These are phyloP conservation scores for Turdus rufiventris DNA, from an alignment of 2,113 vertebrate species.

Conservation along the genomic window DNA sequence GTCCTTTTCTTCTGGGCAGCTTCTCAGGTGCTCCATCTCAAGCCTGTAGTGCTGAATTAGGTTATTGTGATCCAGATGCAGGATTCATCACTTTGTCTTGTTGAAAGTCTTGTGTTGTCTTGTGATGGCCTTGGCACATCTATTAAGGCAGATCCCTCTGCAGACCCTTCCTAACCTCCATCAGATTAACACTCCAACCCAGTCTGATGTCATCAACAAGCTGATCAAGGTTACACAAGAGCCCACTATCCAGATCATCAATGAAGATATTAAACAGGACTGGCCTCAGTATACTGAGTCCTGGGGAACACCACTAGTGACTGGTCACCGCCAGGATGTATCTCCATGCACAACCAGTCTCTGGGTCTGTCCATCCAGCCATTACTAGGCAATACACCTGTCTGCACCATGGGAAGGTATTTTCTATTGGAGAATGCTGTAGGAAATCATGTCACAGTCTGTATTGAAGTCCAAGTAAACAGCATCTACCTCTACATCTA, in stretches of 20 bases:
- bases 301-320: neutral
- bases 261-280: neutral
- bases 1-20: neutral
- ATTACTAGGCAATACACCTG: neutral
- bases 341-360: neutral
- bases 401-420: neutral
- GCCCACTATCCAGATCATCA: neutral
- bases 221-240: neutral
- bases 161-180: neutral
- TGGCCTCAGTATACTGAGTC: neutral
- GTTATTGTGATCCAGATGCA: neutral
- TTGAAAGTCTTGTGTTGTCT: neutral
- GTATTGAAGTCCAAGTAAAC: neutral
- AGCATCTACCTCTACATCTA: neutral
- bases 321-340: no score
- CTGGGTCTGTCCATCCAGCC: neutral
- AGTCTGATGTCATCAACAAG: neutral
- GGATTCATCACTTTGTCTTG: rapidly evolving
- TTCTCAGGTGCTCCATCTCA: neutral
- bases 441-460: neutral
- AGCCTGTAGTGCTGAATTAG: neutral
- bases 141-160: neutral
- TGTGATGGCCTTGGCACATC: neutral
- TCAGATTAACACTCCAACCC: neutral
- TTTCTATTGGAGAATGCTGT: neutral